phyloP scores from a whole-genome alignment of 2,797 vertebrate genomes.

The Myripristis jacobus region DNA sequence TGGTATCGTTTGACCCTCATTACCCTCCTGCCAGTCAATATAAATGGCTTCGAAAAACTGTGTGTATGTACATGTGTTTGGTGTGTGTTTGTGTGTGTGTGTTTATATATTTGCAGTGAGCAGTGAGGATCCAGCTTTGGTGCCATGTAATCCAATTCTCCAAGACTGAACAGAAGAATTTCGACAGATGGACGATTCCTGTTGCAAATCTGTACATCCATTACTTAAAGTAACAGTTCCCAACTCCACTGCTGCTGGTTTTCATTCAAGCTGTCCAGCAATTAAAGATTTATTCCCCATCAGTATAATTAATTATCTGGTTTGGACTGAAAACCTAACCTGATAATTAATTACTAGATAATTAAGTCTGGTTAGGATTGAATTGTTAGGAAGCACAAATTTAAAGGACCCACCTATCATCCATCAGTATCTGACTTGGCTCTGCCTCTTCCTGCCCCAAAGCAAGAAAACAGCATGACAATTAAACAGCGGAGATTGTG shows the following conservation, averaged over 20 bases:
- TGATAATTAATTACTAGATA: too few relatives aligned
- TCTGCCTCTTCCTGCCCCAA: constrained; percentile 12
- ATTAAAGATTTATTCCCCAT: too few relatives aligned
- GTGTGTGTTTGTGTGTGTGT: neutral
- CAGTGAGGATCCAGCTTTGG: neutral
- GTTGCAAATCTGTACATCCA: neutral
- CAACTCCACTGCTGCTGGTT: too few relatives aligned
- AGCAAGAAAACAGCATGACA: constrained; percentile 17
- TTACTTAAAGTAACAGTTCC: neutral
- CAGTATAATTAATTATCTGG: too few relatives aligned
- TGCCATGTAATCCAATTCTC: neutral
- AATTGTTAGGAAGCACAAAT: too few relatives aligned
- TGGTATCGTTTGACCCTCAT: neutral
- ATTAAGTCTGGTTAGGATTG: too few relatives aligned
- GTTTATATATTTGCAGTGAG: neutral
- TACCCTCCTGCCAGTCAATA: neutral
- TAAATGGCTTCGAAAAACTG: neutral
- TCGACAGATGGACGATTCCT: neutral
- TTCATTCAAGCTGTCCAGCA: too few relatives aligned
- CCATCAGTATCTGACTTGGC: constrained; percentile 3
- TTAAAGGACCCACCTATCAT: neutral
- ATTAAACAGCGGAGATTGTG: too few relatives aligned
- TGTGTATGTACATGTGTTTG: neutral
- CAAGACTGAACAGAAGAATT: neutral
- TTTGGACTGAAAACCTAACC: too few relatives aligned